Evolutionary conservation across 2,888 invertebrate genomes (phyloP).

Genomic region (Aphelenchoides bicaudatus): DNA sequence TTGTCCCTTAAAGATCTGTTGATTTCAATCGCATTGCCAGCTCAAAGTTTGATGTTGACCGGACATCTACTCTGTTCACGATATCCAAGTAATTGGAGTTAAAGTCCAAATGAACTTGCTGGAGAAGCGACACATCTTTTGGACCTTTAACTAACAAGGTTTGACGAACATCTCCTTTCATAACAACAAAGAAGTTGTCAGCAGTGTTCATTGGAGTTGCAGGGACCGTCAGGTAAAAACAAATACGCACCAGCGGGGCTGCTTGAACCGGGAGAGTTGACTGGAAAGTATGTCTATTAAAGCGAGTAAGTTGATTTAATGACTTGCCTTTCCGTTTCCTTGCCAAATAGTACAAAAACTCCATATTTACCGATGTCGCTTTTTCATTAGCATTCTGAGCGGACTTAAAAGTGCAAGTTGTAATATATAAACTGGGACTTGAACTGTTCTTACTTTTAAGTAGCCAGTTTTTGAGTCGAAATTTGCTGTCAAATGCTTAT

Average conservation of each 20-base stretch:
- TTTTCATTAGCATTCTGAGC: too few relatives aligned
- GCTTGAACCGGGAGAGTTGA: constrained; percentile 40
- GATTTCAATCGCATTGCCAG: constrained; percentile 41
- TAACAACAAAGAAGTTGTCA: constrained; percentile 29
- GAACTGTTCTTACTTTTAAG: constrained; percentile 51
- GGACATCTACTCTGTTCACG: constrained; percentile 38
- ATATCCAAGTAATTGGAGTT: constrained; percentile 36
- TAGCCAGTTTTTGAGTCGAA: constrained; percentile 48
- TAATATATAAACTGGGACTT: constrained; percentile 10
- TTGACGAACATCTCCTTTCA: constrained; percentile 46
- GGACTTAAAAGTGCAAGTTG: constrained; percentile 5
- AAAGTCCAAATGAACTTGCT: constrained; percentile 36
- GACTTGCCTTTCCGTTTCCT: too few relatives aligned
- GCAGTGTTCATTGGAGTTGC: constrained; percentile 70
- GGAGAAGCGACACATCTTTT: constrained; percentile 37
- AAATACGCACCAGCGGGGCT: constrained; percentile 83
- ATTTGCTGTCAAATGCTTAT: constrained; percentile 26
- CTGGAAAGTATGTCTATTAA: constrained; percentile 61
- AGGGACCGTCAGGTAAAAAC: constrained; percentile 82
- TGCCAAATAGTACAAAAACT: constrained; percentile 50
- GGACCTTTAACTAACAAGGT: constrained; percentile 34
- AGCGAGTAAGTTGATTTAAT: constrained; percentile 43
- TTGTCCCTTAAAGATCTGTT: not conserved
- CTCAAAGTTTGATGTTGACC: constrained; percentile 29
- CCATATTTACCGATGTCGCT: too few relatives aligned